These are phyloP conservation scores for Drosophila burlai DNA, from an alignment of 1,140 invertebrate species.

Conservation along the genomic window DNA sequence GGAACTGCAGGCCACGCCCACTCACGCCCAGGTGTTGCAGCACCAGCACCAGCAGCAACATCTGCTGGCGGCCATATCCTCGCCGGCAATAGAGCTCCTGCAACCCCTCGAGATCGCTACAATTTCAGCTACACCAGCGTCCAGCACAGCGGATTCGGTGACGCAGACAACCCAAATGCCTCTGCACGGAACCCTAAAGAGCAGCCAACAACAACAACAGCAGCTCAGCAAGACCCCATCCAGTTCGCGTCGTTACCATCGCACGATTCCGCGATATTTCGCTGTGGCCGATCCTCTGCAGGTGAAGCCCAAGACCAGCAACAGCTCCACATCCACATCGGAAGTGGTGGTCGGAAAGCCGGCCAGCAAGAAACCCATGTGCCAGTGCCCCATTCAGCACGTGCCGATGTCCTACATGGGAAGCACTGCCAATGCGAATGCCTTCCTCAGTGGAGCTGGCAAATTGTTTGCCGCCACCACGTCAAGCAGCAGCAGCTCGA, in stretches of 20 bases:
- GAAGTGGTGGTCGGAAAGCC: conserved; percentile 38
- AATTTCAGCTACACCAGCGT: conserved; percentile 45
- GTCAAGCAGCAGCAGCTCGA: conserved; percentile 47
- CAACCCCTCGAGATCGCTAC: conserved; percentile 69
- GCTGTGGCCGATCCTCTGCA: conserved; percentile 77
- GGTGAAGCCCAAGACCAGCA: conserved; percentile 62
- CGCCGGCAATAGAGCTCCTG: conserved; percentile 56
- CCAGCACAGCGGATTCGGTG: conserved; percentile 61
- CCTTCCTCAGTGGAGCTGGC: conserved; percentile 69
- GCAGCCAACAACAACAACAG: conserved; percentile 44
- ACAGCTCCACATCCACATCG: conserved; percentile 34
- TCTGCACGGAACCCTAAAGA: conserved; percentile 53
- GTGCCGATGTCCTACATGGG: conserved; percentile 85
- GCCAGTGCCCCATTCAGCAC: conserved; percentile 84
- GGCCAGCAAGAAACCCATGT: conserved; percentile 79
- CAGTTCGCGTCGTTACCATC: conserved; percentile 81
- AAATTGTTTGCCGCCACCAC: conserved; percentile 57
- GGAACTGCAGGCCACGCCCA: conserved; percentile 63
- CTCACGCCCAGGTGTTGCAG: conserved; percentile 38
- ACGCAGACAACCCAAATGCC: conserved; percentile 72
- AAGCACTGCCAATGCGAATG: conserved; percentile 74
- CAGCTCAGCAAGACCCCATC: conserved; percentile 71
- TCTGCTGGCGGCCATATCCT: conserved; percentile 54
- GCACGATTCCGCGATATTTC: conserved; percentile 84
- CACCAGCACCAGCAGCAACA: conserved; percentile 59